Evolutionary conservation across 2,797 vertebrate species (phyloP).

Genomic region (Eidolon dupreanum): DNA sequence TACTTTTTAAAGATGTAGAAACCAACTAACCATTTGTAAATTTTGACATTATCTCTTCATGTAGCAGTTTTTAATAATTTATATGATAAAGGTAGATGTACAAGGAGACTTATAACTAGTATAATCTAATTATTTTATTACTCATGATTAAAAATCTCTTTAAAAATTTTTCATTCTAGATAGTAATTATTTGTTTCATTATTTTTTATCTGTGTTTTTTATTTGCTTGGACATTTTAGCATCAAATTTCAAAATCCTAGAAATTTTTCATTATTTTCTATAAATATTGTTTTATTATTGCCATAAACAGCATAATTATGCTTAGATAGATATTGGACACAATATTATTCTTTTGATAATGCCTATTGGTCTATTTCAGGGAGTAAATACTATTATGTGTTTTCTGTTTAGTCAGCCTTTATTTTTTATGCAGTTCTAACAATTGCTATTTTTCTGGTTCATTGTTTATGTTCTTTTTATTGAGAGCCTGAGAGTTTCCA

Average conservation of each 20-base stretch:
- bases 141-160: neutral
- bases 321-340: constrained; percentile 47
- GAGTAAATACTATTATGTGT: neutral
- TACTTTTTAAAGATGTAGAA: neutral
- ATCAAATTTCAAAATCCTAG: constrained; percentile 46
- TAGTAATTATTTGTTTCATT: neutral
- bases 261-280: constrained; percentile 70
- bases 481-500: neutral
- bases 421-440: neutral
- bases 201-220: neutral
- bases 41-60: constrained; percentile 18
- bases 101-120: neutral
- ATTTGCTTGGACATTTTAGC: constrained; percentile 16
- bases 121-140: constrained; percentile 21
- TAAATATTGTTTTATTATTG: constrained; percentile 67
- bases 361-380: neutral
- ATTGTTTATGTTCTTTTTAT: neutral
- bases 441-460: neutral
- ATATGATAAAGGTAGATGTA: neutral
- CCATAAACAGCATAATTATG: constrained; percentile 10
- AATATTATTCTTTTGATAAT: constrained; percentile 11
- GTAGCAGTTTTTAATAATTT: neutral
- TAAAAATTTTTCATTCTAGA: neutral
- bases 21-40: neutral
- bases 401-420: neutral